Base-by-base conservation (phyloP, 2,113 vertebrate genomes). In the Petromus typicus region DNA sequence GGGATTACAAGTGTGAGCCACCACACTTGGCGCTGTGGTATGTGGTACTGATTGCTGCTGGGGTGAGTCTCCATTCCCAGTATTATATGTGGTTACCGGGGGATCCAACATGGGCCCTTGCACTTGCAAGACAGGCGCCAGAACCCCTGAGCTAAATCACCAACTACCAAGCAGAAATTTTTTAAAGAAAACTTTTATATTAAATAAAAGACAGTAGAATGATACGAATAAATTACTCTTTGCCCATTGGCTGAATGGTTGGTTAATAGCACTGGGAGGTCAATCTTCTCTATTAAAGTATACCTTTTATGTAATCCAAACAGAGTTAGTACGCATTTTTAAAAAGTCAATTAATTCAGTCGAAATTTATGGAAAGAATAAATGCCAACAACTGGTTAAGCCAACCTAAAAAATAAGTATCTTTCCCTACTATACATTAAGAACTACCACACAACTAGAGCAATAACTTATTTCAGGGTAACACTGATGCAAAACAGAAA, bases 341-440 rank as follows among this genome's bases (percentile, higher is more conserved):
- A n/a, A 92, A 79, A 14, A 73, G 76, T 14, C 22, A 71, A 71
- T 43, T 43, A 43, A 71, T 87, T 87, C 63, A 82, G 76, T 88
- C 25, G 82, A 82, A 88, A 75, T 76, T 76, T 76, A 88, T 75
- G 57, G 51, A 69, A 48, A 76, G 84, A 78, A 83, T 92, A 89
- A 88, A 30, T 67, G 16, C 67, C 83, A 92, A 78, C 51, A 69
- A 34, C 12, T 43, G 23, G 22, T 59, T 76, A 88, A 69, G 59
- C 51, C 67, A 88, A 61, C 61, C 51, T 61, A 57, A 83, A 92
- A 71, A 40, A 45, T 75, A 82, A 20, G 2, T 67, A n/a, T 69
- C 30, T 61, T 88, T 20, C 34, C 40, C 14, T 83, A 27, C 18
- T n/a, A 78, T 23, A 66, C 23, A 45, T 56, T 63, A 95, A 25